Evolutionary conservation across 92 coral and sea anemone species (phyloP), one percentile per base, ranked within the genome.

Genomic region (Chrysogorgia sp.): DNA sequence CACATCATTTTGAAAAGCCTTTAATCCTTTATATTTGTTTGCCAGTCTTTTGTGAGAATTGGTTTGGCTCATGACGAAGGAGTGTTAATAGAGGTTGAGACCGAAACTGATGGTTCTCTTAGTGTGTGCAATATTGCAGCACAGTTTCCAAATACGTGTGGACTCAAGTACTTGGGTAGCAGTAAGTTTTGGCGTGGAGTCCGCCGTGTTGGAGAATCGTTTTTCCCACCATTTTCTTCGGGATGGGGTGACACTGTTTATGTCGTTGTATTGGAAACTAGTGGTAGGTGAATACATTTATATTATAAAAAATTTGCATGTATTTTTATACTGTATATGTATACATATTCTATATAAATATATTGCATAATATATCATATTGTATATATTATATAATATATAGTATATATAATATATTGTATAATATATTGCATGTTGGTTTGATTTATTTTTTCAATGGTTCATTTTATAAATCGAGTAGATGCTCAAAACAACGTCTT

Each of bases 11-110:
- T n/a, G n/a, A n/a, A n/a, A n/a, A n/a, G n/a, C n/a, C n/a, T n/a
- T n/a, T n/a, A n/a, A n/a, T n/a, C n/a, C n/a, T 56, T 28, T 56
- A 10, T 56, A 56, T 56, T 56, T 56, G 62, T 56, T n/a, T 56
- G 62, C 62, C 28, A 48, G 56, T 17, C 56, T 48, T 48, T 48
- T 48, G 56, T 48, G 2, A 48, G 21, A 48, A 48, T 48, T 48
- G 56, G 56, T 48, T 48, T 48, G 56, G 56, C 6, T 17, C 15
- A 48, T 5, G 56, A 48, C 0, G 56, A 48, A 48, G 15, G 56
- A 56, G 62, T 28, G 28, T 22, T 56, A 14, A 48, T 48, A 48
- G 56, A 48, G 56, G 21, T 48, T 48, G 56, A 48, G 56, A 48
- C 56, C 21, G 56, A 48, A 48, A 48, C 0, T 48, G 21, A 48